Conservation (phyloP, 2,113 vertebrate species). For the Paracanthobrama guichenoti region DNA sequence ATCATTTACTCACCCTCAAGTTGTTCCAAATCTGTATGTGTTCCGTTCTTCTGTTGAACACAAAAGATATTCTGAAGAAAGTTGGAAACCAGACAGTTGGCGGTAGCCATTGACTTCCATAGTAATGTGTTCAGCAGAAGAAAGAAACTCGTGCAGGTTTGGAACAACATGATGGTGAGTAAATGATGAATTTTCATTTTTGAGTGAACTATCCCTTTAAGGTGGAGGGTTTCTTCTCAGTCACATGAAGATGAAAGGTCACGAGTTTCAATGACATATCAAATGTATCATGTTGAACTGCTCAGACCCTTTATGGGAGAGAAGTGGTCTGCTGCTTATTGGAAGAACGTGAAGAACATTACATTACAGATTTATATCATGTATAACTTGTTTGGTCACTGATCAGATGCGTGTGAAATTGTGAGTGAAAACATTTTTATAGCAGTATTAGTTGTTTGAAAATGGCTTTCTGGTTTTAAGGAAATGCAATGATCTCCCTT, state of each 20-base stretch:
- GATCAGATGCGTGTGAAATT: conserved; percentile 11
- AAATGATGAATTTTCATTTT: too few relatives aligned
- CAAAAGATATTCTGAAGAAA: too few relatives aligned
- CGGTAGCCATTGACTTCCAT: too few relatives aligned
- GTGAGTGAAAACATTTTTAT: background rate
- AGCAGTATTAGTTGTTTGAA: background rate
- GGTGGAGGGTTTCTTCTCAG: background rate
- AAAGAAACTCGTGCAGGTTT: too few relatives aligned
- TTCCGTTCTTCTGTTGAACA: too few relatives aligned
- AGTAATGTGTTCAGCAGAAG: too few relatives aligned
- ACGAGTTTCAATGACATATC: background rate
- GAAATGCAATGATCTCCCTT: conserved; percentile 19
- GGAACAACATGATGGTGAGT: too few relatives aligned
- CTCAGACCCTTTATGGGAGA: background rate
- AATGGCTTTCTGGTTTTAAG: conserved; percentile 8
- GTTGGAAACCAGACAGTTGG: too few relatives aligned
- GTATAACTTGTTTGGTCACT: conserved; percentile 7
- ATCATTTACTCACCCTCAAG: too few relatives aligned
- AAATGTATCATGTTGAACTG: background rate
- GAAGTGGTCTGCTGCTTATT: background rate
- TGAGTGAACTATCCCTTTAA: too few relatives aligned
- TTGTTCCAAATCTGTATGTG: too few relatives aligned
- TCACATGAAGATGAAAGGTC: background rate
- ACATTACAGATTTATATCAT: background rate
- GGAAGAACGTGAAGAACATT: background rate